Percentiles rank a stretch among this genome's conserved stretches.
Conservation (phyloP, 2,797 vertebrate genomes). For the Bovichtus diacanthus region DNA sequence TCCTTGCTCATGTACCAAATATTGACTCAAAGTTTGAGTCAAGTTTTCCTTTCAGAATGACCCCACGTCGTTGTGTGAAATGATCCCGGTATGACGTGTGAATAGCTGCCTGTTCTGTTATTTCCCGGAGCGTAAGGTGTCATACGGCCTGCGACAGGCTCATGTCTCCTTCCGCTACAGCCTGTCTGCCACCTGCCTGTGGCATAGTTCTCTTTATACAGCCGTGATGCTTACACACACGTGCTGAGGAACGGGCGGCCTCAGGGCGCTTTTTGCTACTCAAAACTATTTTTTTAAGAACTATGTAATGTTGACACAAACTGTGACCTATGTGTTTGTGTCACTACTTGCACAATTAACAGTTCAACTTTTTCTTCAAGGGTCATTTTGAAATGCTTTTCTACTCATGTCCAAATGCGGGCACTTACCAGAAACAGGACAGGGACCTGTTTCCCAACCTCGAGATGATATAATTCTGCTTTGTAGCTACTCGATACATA, state of each 20-base stretch:
- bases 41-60: background rate
- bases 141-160: slow-evolving; percentile 19
- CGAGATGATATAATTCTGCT: background rate
- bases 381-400: slow-evolving; percentile 4
- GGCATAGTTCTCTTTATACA: background rate
- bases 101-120: background rate
- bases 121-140: slow-evolving; percentile 49
- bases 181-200: slow-evolving; percentile 4
- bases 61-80: background rate
- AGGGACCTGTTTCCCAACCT: background rate
- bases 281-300: background rate
- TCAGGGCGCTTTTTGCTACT: background rate
- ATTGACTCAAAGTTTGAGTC: slow-evolving; percentile 9
- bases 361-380: background rate
- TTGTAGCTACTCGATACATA: background rate
- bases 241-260: background rate
- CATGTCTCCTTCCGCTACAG: slow-evolving; percentile 31
- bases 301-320: background rate
- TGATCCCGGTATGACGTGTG: background rate
- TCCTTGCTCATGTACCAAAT: background rate
- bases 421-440: background rate
- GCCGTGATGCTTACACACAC: background rate
- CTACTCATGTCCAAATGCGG: background rate
- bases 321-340: background rate
- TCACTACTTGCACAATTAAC: background rate